phyloP scores from a whole-genome alignment of 2,113 vertebrate species.

The Euleptes europaea region DNA sequence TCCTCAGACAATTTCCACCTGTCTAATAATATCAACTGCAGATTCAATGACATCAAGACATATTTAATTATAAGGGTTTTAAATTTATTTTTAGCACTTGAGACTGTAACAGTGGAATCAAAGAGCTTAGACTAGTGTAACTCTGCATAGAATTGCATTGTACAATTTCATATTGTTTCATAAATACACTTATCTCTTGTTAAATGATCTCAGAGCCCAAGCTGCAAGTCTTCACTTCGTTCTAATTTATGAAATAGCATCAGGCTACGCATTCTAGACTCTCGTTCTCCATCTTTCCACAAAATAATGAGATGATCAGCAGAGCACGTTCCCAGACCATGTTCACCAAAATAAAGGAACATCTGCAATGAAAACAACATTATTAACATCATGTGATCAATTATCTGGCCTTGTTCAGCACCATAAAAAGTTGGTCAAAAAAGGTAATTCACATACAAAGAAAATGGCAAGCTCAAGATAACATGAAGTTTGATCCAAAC shows the following conservation, averaged over 20 bases:
- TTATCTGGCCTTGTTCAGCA: neutral
- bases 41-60: too few species aligned
- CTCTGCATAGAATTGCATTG: too few species aligned
- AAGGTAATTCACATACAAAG: neutral
- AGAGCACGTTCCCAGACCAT: slow-evolving; percentile 90
- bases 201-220: slow-evolving; percentile 43
- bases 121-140: too few species aligned
- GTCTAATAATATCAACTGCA: too few species aligned
- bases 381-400: neutral
- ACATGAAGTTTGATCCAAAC: neutral
- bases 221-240: slow-evolving; percentile 77
- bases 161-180: neutral
- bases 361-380: slow-evolving; percentile 78
- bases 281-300: slow-evolving; percentile 91
- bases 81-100: too few species aligned
- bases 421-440: neutral
- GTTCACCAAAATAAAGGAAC: slow-evolving; percentile 89
- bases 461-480: neutral
- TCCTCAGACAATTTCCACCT: too few species aligned
- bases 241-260: slow-evolving; percentile 91
- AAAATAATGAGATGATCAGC: slow-evolving; percentile 93
- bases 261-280: slow-evolving; percentile 88
- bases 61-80: too few species aligned
- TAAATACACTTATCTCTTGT: neutral
- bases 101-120: too few species aligned